These are phyloP conservation scores for Macrosteles quadrilineatus DNA, from an alignment of 1,140 invertebrate species.

Conservation along the genomic window DNA sequence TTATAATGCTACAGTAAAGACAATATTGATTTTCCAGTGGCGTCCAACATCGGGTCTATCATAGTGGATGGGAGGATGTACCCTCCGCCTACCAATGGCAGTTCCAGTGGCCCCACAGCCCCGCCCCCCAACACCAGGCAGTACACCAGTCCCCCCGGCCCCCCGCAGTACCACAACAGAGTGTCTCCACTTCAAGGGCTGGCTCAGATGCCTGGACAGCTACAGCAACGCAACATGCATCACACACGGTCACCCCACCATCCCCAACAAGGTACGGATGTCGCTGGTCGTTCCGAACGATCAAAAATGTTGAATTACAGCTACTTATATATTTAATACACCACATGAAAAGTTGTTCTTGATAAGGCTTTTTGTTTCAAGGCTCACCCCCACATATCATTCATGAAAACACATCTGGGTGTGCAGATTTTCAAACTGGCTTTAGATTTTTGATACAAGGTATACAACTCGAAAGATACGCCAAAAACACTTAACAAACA, in stretches of 20 bases:
- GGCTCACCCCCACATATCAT: no score
- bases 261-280: slow-evolving; percentile 12
- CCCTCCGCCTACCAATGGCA: slow-evolving; percentile 47
- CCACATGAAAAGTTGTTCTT: no score
- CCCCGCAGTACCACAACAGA: slow-evolving; percentile 14
- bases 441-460: no score
- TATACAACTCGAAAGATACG: no score
- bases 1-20: no score
- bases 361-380: no score
- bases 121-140: slow-evolving; percentile 28
- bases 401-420: no score
- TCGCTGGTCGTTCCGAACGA: no score
- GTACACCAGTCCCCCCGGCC: slow-evolving; percentile 18
- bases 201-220: slow-evolving; percentile 27
- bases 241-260: slow-evolving; percentile 35
- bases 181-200: slow-evolving; percentile 29
- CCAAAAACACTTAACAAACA: no score
- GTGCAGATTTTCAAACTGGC: no score
- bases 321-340: no score
- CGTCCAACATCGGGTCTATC: slow-evolving; percentile 71
- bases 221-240: slow-evolving; percentile 46
- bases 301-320: no score
- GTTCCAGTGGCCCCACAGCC: slow-evolving; percentile 41
- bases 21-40: slow-evolving; percentile 57
- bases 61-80: slow-evolving; percentile 74